A percentile compares a stretch with the other conserved stretches of the same genome.
These are phyloP conservation scores for Pseudanteris insignis DNA, from an alignment of 2,888 invertebrate species.

Conservation along the genomic window DNA sequence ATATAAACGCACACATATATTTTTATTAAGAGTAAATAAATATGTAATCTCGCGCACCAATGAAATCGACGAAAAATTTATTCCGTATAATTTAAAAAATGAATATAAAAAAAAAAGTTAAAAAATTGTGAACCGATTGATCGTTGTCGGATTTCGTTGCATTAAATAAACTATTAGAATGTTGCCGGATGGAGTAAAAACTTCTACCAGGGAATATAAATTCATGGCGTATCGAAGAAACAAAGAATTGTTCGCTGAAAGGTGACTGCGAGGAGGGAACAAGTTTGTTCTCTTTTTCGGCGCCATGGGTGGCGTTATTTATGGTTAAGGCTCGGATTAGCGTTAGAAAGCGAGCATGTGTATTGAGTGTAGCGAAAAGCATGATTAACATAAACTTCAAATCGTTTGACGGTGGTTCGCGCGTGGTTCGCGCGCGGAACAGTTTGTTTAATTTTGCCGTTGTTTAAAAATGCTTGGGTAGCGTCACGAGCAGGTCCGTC, in stretches of 20 bases:
- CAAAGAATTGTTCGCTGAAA: constrained; percentile 1
- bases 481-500: constrained; percentile 1
- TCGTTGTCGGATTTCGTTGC: too few species aligned
- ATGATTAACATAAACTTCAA: background rate
- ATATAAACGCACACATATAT: too few species aligned
- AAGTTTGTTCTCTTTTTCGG: constrained; percentile 12
- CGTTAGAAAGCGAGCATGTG: constrained; percentile 1
- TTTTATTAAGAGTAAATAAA: too few species aligned
- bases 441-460: background rate
- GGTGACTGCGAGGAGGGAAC: constrained; percentile 3
- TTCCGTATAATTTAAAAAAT: too few species aligned
- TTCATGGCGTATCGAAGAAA: background rate
- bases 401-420: background rate
- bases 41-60: too few species aligned
- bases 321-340: constrained; percentile 2
- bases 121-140: too few species aligned
- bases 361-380: background rate
- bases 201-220: background rate
- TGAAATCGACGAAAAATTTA: too few species aligned
- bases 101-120: too few species aligned
- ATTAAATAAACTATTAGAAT: too few species aligned
- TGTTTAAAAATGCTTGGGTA: too few species aligned
- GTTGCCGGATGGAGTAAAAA: too few species aligned
- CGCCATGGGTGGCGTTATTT: constrained; percentile 12
- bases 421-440: background rate